Base-by-base conservation (phyloP, 2,888 invertebrate species). In the Hirtodrosophila duncani region DNA sequence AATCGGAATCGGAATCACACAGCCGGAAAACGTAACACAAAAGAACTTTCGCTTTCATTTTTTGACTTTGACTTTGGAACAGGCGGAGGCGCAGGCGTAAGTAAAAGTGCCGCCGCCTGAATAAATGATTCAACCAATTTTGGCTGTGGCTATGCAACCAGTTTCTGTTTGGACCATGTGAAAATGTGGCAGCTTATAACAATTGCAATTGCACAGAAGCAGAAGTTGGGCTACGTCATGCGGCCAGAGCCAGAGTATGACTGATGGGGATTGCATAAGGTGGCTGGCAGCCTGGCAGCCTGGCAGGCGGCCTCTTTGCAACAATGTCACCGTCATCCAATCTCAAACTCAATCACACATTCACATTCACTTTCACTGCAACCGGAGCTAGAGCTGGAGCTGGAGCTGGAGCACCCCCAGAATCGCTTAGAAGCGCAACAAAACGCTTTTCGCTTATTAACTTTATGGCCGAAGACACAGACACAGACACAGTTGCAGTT, bases 11-110 rank as follows among this genome's bases (percentile, higher is more conserved):
- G 44, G 34, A 50, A 49, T n/a, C n/a, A n/a, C n/a, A n/a, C n/a
- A n/a, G n/a, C n/a, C 50, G 27, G 37, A 27, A 44, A 61, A 50
- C 48, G 60, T 63, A 61, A 67, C 53, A 75, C 74, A 75, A 75
- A 75, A 75, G 75, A 75, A 75, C 75, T 75, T 75, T 75, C 75
- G 75, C 75, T 75, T 75, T 75, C 75, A 46, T 72, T 79, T 58
- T 53, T 34, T 52, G 33, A 49, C 26, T 38, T 39, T 16, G 11
- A n/a, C 14, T 42, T 41, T 56, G 36, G 26, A 3, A 11, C 3
- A 10, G 44, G 41, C 16, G 53, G 39, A 55, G 63, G 51, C 37
- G 23, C 13, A 8, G 18, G 10, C 8, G 21, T 67, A 56, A 65
- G 72, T 72, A 72, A 72, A 72, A 72, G 72, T 78, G 74, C 67